phyloP scores from a whole-genome alignment of 1,140 invertebrate species.

The Scaptodrosophila lebanonensis region DNA sequence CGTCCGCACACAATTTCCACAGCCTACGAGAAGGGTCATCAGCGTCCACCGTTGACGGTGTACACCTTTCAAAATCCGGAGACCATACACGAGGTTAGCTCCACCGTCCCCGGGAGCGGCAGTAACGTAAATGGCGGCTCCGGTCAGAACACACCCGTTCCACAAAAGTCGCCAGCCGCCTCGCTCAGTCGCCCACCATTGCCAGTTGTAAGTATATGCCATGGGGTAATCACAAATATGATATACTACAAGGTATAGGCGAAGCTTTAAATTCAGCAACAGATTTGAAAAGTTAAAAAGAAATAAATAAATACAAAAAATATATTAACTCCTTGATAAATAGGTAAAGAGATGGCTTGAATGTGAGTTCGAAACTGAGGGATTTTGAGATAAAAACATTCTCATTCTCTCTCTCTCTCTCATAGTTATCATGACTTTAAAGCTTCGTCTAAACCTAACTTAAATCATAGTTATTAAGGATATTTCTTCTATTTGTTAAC shows the following conservation, averaged over 20 bases:
- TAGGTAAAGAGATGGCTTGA: no score
- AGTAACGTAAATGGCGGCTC: conserved; percentile 18
- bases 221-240: no score
- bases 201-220: conserved; percentile 81
- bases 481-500: conserved; percentile 43
- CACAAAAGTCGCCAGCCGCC: conserved; percentile 72
- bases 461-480: conserved; percentile 42
- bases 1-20: conserved; percentile 95
- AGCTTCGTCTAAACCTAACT: no score
- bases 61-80: conserved; percentile 91
- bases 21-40: conserved; percentile 91
- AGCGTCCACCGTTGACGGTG: conserved; percentile 89
- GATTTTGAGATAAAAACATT: no score
- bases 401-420: no score
- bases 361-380: no score
- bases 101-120: conserved; percentile 21
- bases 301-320: no score
- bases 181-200: conserved; percentile 79
- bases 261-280: no score
- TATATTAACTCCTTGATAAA: no score
- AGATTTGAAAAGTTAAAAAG: no score
- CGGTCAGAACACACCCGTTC: conserved; percentile 57
- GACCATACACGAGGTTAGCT: conserved; percentile 77
- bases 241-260: no score
- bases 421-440: no score